Conservation (phyloP, 2,888 invertebrate genomes). For the Keiferia lycopersicella region DNA sequence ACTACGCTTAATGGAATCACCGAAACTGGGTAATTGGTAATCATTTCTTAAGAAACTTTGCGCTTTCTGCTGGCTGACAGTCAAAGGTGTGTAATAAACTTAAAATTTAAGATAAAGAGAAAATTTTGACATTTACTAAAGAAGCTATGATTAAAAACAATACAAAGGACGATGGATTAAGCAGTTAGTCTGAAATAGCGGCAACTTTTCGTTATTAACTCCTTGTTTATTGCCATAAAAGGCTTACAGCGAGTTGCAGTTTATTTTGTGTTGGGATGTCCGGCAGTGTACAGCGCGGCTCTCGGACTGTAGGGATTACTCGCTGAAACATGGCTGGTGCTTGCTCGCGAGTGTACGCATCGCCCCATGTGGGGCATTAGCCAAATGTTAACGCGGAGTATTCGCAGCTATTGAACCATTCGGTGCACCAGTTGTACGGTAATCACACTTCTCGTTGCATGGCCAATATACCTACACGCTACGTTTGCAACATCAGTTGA, state of each 20-base stretch:
- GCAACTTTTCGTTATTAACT: slow-evolving; percentile 17
- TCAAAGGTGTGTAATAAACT: no score
- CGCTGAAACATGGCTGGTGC: slow-evolving; percentile 43
- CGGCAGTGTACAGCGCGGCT: slow-evolving; percentile 30
- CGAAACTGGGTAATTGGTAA: not conserved
- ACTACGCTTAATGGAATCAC: not conserved
- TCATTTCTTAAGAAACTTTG: not conserved
- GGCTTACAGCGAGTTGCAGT: slow-evolving; percentile 38
- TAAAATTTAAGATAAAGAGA: no score
- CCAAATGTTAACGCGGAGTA: slow-evolving; percentile 25
- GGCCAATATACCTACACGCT: not conserved
- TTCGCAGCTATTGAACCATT: slow-evolving; percentile 29
- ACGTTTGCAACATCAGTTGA: not conserved
- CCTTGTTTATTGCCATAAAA: slow-evolving; percentile 41
- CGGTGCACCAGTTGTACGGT: slow-evolving; percentile 17
- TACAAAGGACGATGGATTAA: not conserved
- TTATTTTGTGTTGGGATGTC: slow-evolving; percentile 42
- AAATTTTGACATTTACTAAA: no score
- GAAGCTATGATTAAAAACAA: not conserved
- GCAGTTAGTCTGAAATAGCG: not conserved
- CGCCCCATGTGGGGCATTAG: slow-evolving; percentile 27
- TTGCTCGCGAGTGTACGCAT: slow-evolving; percentile 23
- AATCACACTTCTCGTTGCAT: slow-evolving; percentile 1
- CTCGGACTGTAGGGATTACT: slow-evolving; percentile 44
- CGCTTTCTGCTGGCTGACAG: not conserved